Evolutionary conservation across 2,888 invertebrate species (phyloP).

Genomic region (Ecdyonurus torrentis): DNA sequence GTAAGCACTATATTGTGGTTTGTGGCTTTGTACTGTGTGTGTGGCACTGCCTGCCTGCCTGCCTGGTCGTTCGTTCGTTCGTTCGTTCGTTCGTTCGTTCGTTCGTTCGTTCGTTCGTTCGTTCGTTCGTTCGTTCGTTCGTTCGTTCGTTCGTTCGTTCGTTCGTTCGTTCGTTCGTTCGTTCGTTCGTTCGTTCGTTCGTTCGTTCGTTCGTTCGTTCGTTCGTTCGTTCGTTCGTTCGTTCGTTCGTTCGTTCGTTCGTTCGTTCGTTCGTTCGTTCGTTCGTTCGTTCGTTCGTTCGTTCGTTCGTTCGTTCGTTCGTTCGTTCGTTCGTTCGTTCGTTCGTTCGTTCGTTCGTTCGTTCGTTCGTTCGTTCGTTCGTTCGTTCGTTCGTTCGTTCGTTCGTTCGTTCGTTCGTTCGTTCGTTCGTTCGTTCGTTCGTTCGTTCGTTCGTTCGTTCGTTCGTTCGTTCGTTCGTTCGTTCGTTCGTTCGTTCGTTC

Average conservation of each 20-base stretch:
- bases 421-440: not conserved
- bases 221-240: not conserved
- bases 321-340: not conserved
- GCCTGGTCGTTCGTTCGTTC: not conserved
- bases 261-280: not conserved
- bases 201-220: not conserved
- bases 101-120: not conserved
- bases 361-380: not conserved
- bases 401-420: not conserved
- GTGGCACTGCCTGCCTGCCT: too few species aligned
- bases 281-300: not conserved
- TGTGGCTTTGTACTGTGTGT: too few species aligned
- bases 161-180: not conserved
- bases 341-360: not conserved
- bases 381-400: not conserved
- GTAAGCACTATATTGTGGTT: constrained; percentile 21
- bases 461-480: not conserved
- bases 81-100: not conserved
- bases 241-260: not conserved
- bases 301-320: not conserved
- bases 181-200: not conserved
- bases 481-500: not conserved
- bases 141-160: not conserved
- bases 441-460: not conserved
- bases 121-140: not conserved